Evolutionary conservation across 2,888 invertebrate genomes (phyloP).

Genomic region (Melanotus villosus): DNA sequence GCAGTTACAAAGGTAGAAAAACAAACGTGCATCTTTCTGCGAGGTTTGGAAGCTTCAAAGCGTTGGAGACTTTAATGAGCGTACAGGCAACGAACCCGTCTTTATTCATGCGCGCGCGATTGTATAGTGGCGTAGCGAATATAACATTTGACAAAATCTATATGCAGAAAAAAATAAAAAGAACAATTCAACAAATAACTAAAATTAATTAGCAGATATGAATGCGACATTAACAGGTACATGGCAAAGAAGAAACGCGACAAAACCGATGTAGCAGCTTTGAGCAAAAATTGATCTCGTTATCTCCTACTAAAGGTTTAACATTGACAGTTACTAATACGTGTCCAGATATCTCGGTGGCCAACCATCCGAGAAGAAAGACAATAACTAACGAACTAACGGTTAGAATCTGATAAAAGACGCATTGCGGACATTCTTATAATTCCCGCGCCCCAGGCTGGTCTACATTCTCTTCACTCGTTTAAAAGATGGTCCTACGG

Average conservation of each 20-base stretch:
- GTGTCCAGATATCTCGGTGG: slow-evolving; percentile 59
- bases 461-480: slow-evolving; percentile 54
- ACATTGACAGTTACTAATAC: slow-evolving; percentile 64
- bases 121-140: not conserved
- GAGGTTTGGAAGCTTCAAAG: too few relatives aligned
- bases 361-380: slow-evolving; percentile 61
- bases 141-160: not conserved
- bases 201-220: slow-evolving; percentile 18
- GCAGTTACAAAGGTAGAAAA: too few relatives aligned
- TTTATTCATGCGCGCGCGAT: not conserved
- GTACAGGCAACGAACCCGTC: not conserved
- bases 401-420: slow-evolving; percentile 63
- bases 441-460: slow-evolving; percentile 54
- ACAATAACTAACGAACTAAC: slow-evolving; percentile 64
- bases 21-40: too few relatives aligned
- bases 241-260: slow-evolving; percentile 20
- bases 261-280: slow-evolving; percentile 37
- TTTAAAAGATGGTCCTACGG: slow-evolving; percentile 39
- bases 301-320: slow-evolving; percentile 52
- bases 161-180: not conserved
- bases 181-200: not conserved
- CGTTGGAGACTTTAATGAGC: not conserved
- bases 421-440: slow-evolving; percentile 61
- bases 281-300: slow-evolving; percentile 51
- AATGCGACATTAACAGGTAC: slow-evolving; percentile 7